Evolutionary conservation across 2,888 invertebrate species (phyloP), one percentile per base, ranked within the genome.

Genomic region (Drosophila testacea): DNA sequence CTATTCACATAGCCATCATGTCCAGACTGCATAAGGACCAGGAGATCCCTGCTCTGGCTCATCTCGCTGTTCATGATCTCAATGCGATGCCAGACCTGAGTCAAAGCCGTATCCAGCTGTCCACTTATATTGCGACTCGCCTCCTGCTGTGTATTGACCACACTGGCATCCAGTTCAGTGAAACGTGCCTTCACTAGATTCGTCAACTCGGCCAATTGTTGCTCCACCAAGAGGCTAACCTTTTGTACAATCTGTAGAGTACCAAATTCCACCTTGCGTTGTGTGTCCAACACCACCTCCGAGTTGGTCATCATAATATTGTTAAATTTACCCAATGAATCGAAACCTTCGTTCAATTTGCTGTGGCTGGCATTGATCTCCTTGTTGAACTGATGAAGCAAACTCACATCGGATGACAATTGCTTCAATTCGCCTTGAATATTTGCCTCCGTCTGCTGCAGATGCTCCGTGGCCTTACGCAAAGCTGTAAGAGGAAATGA

Each of bases 81-180:
- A 81, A 98, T 97, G 92, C 97, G 97, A 27, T 97, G 93, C 97
- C 97, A 97, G 13, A 98, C 97, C 91, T 96, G 96, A 76, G 95
- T 95, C 91, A 97, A 95, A 90, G 97, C 97, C 11, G 95, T 93
- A 83, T 97, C 97, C 89, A 97, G 95, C 88, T 96, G 95, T 0
- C 94, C 93, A 54, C 96, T 97, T 55, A 97, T 92, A 92, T 97
- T 97, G 5, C 94, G 94, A 63, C 96, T 92, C 0, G 95, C 95
- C 2, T 94, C 94, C 41, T 95, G 94, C 84, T 97, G 97, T 87
- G 95, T 96, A 73, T 94, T 95, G 74, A 96, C 93, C 67, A 98
- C 95, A 1, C 94, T 93, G 42, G 94, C 93, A 62, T 96, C 95
- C 60, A 97, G 95, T 34, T 93, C 94, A 82, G 96, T 95, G 82